Base-by-base conservation (phyloP, 2,888 invertebrate species). In the Patella depressa region DNA sequence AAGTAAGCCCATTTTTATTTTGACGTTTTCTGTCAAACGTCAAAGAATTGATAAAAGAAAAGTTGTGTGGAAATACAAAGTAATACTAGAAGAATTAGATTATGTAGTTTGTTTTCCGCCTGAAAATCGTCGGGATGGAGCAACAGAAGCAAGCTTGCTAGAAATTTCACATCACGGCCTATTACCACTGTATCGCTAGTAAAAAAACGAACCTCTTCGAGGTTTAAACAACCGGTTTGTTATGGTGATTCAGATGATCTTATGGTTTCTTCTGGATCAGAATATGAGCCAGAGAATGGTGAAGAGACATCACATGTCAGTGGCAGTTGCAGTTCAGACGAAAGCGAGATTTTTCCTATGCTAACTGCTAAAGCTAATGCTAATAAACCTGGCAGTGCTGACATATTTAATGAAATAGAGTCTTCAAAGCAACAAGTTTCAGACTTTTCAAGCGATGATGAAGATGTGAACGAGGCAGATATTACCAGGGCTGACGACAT, bases 371-470 rank as follows among this genome's bases (percentile, higher is more conserved):
- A 57, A 57, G 17, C 17, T 57, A 57, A 57, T 57, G n/a, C n/a
- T n/a, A n/a, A n/a, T n/a, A n/a, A n/a, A n/a, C n/a, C n/a, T 57
- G 57, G n/a, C 57, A 57, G 57, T 57, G 57, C 15, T 57, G n/a
- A 57, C n/a, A n/a, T 57, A 57, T n/a, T 17, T 57, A n/a, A 57
- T 57, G n/a, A 17, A 57, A 57, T 17, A 17, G n/a, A 14, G n/a
- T 14, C 14, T 17, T 57, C n/a, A 17, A 17, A 14, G 5, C 15
- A 57, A 57, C 57, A 57, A 17, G 14, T 57, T 57, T 14, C 57
- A 57, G 57, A 57, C 57, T 57, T 57, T 57, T 57, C 57, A 57
- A n/a, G 57, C n/a, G 57, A 57, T 57, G 57, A 57, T 57, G 57
- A 57, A 57, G 57, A 57, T 57, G 57, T 57, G 57, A 57, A 17